These are phyloP conservation scores for Amiota minor DNA, from an alignment of 2,888 invertebrate genomes.

Conservation along the genomic window DNA sequence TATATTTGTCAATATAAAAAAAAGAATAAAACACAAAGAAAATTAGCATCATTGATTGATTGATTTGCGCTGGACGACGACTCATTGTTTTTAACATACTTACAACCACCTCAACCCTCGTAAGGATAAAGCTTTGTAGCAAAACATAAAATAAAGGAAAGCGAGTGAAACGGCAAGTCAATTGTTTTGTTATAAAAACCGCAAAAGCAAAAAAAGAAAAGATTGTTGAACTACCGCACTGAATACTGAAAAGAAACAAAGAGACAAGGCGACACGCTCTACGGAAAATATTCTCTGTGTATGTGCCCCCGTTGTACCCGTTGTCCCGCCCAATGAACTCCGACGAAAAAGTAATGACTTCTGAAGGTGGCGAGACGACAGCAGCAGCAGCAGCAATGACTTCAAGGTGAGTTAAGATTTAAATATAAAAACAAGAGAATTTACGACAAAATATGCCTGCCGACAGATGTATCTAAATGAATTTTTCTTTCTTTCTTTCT, in stretches of 20 bases:
- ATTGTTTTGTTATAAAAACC: too few relatives aligned
- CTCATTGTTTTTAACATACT: background rate
- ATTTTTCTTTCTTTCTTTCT: background rate
- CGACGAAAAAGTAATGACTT: conserved; percentile 2
- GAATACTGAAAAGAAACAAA: conserved; percentile 1
- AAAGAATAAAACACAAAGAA: background rate
- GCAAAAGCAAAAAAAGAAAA: conserved; percentile 19
- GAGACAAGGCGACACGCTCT: background rate
- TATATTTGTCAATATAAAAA: background rate
- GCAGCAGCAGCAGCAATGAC: background rate
- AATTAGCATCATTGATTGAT: conserved; percentile 1
- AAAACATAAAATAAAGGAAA: background rate
- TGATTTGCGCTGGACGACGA: background rate
- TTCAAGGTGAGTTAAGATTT: conserved; percentile 20
- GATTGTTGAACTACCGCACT: conserved; percentile 20
- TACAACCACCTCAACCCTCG: background rate
- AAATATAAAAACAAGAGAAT: conserved; percentile 18
- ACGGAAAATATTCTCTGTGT: background rate
- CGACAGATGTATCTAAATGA: background rate
- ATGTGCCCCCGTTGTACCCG: background rate
- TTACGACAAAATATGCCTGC: background rate
- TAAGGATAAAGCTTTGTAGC: conserved; percentile 7
- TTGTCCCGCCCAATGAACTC: conserved; percentile 24
- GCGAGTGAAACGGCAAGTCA: background rate
- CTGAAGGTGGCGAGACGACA: background rate